phyloP scores from a whole-genome alignment of 2,797 vertebrate species.

The Sebastes wilsoni region DNA sequence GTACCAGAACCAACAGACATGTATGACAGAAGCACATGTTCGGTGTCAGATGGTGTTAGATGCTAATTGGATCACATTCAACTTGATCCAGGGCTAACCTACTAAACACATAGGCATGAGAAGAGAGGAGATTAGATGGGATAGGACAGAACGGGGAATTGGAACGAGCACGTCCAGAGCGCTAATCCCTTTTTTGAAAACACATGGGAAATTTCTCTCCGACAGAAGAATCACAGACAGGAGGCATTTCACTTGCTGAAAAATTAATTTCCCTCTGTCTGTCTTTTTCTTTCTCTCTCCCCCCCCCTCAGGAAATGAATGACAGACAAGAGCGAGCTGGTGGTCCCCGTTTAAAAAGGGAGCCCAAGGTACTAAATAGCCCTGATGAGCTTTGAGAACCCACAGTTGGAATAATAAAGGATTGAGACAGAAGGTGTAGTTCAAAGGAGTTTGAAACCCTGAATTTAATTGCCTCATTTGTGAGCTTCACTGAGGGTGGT shows the following conservation, averaged over 20 bases:
- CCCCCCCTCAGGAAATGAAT: constrained; percentile 45
- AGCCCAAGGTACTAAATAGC: constrained; percentile 55
- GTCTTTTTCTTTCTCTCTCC: background rate
- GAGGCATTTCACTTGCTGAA: constrained; percentile 51
- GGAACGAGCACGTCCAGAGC: constrained; percentile 48
- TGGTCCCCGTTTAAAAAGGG: constrained; percentile 62
- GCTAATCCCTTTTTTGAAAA: constrained; percentile 68
- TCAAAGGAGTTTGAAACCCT: constrained; percentile 64
- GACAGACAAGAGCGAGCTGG: constrained; percentile 56
- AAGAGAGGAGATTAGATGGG: constrained; percentile 65
- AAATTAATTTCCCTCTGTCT: constrained; percentile 42
- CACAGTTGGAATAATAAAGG: constrained; percentile 64
- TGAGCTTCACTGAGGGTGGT: constrained; percentile 52
- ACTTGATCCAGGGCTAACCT: constrained; percentile 70
- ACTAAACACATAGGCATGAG: constrained; percentile 58
- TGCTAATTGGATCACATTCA: constrained; percentile 74
- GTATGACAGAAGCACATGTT: constrained; percentile 7
- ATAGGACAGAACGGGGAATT: constrained; percentile 57
- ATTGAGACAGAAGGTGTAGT: constrained; percentile 65
- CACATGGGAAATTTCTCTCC: constrained; percentile 65
- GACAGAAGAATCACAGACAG: constrained; percentile 48
- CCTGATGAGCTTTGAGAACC: constrained; percentile 60
- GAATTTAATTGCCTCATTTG: constrained; percentile 77
- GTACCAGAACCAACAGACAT: background rate
- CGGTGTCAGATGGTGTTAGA: constrained; percentile 56